Evolutionary conservation across 2,888 invertebrate genomes (phyloP), one percentile per base, ranked within the genome.

Genomic region (Drosophila sordidapex): DNA sequence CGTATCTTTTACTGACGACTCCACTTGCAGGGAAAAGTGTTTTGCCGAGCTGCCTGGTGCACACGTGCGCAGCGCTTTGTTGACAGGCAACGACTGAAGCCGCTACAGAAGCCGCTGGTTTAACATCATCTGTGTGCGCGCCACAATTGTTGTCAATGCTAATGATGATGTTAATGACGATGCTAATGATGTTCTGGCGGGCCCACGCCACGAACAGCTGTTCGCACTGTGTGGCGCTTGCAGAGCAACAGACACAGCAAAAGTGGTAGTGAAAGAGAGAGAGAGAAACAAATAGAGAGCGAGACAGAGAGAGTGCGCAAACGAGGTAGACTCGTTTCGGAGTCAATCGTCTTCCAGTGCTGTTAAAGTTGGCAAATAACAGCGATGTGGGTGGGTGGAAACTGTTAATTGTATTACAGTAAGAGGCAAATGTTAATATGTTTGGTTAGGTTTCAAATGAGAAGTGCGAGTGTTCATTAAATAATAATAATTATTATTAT

Each of bases 21-120:
- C 18, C 10, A n/a, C 27, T 51, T 21, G n/a, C 15, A 10, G 31
- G 25, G 21, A 25, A 74, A 18, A 8, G 7, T 10, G 25, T 43
- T 65, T 72, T 51, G 38, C 33, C 61, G 58, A 73, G 66, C 54
- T 52, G 54, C 29, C 53, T 60, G 43, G 43, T 43, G 67, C 60
- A 72, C 82, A 87, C 89, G 87, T 90, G 80, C 75, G 79, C 61
- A 70, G 61, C 71, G 82, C 67, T 87, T 87, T 87, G 90, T 90
- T 90, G 87, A 87, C 84, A 74, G 90, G 75, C 85, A 90, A 87
- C 87, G 89, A 87, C 87, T 87, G 81, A 87, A 89, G 89, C 87
- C 83, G 89, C 87, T 59, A 66, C 88, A 68, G 85, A 85, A 89
- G 74, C 82, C 71, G 74, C 67, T 77, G 87, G 77, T 65, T 77